Percentiles rank a stretch among this genome's conserved stretches.
Conservation (phyloP, 2,888 invertebrate genomes). For the Xestoiulus laeticollis region DNA sequence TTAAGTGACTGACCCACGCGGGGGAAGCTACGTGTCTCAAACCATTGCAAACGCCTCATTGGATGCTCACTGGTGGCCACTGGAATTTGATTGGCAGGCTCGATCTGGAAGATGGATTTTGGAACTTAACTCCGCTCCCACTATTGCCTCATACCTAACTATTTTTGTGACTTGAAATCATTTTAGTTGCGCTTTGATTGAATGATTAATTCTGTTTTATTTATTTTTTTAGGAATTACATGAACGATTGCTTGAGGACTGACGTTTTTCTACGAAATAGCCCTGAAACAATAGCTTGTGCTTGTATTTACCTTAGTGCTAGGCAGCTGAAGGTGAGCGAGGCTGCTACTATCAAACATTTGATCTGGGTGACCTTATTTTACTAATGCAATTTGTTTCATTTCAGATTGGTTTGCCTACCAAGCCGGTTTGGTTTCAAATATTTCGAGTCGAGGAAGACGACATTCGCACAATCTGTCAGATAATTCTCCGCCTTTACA, state of each 20-base stretch:
- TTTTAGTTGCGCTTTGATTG: background rate
- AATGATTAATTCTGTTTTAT: background rate
- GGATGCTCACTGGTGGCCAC: slow-evolving; percentile 44
- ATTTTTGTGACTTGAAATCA: slow-evolving; percentile 2
- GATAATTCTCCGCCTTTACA: slow-evolving; percentile 84
- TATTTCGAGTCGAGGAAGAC: slow-evolving; percentile 85
- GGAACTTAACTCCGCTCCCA: background rate
- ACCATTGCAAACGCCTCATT: slow-evolving; percentile 24
- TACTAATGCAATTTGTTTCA: background rate
- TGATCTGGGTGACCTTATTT: background rate
- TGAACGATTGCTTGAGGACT: slow-evolving; percentile 98
- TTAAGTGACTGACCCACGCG: background rate
- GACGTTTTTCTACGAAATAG: slow-evolving; percentile 95
- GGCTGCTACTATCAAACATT: slow-evolving; percentile 27
- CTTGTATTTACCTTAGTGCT: slow-evolving; percentile 97
- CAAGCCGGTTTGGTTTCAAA: slow-evolving; percentile 86
- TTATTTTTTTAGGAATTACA: slow-evolving; percentile 81
- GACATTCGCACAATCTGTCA: slow-evolving; percentile 85
- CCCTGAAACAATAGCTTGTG: slow-evolving; percentile 98
- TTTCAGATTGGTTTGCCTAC: slow-evolving; percentile 76
- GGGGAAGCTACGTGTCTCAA: slow-evolving; percentile 19
- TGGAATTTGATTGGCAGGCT: slow-evolving; percentile 29
- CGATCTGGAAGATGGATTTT: slow-evolving; percentile 40
- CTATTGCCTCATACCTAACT: background rate
- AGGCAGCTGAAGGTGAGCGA: slow-evolving; percentile 72